Conservation (phyloP, 2,113 vertebrate species). For the Hemiprocne comata region DNA sequence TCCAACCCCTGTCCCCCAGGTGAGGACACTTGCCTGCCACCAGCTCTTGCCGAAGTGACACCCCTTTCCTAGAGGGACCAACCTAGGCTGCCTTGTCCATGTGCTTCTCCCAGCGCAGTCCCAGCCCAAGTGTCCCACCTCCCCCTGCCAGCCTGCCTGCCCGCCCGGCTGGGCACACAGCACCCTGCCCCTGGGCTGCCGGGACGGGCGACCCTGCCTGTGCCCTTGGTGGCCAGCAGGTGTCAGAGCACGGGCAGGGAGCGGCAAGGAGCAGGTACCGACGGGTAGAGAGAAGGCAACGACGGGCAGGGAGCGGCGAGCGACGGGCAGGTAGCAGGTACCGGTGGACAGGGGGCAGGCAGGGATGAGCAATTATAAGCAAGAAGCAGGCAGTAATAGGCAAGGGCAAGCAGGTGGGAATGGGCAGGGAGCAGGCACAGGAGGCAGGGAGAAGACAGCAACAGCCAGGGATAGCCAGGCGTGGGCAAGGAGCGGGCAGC, state of each 20-base stretch:
- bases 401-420: not conserved
- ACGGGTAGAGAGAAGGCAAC: not conserved
- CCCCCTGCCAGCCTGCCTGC: not conserved
- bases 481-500: not conserved
- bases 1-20: not conserved
- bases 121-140: not conserved
- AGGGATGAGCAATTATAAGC: not conserved
- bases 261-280: too few relatives aligned
- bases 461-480: not conserved
- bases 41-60: not conserved
- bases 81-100: not conserved
- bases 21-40: not conserved
- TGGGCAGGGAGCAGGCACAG: not conserved
- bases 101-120: not conserved
- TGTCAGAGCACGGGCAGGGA: slow-evolving; percentile 38
- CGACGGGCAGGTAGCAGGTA: not conserved
- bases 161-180: not conserved
- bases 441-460: not conserved
- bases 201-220: not conserved
- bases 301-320: not conserved
- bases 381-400: not conserved
- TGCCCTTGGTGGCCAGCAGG: slow-evolving; percentile 57
- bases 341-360: not conserved
- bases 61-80: not conserved
- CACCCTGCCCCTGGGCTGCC: not conserved